Conservation (phyloP, 2,113 vertebrate species). For the Puma concolor region DNA sequence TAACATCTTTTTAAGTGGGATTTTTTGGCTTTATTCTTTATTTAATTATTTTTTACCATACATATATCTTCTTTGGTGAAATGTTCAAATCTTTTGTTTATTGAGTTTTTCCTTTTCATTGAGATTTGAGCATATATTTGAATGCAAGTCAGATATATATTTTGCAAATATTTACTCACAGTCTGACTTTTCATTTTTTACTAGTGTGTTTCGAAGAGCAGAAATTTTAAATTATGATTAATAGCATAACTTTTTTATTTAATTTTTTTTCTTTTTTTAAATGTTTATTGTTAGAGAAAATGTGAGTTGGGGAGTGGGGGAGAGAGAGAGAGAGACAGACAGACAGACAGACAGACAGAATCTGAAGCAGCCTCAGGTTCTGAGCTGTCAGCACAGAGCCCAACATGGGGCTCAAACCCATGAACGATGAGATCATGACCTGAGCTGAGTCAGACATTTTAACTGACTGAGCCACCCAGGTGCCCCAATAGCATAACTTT, state of each 20-base stretch:
- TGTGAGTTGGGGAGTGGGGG: no score
- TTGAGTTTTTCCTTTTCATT: not conserved
- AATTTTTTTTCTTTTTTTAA: no score
- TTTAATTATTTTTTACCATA: not conserved
- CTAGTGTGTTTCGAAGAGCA: not conserved
- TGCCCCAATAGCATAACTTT: not conserved
- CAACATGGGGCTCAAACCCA: no score
- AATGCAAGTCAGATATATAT: not conserved
- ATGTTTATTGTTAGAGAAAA: no score
- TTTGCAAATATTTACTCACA: not conserved
- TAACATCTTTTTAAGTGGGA: not conserved
- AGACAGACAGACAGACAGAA: no score
- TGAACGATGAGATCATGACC: no score
- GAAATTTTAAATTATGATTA: not conserved
- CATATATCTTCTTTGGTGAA: not conserved
- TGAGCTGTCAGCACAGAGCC: no score
- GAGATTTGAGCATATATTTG: not conserved
- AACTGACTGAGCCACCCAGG: no score
- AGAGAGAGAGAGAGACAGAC: no score
- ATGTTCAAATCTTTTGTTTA: not conserved
- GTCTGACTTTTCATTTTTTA: not conserved
- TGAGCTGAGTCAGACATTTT: no score
- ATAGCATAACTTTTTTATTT: not conserved
- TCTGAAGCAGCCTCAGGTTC: no score
- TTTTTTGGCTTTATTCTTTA: not conserved